Conservation (phyloP, 2,888 invertebrate species). For the Morpho achilles region DNA sequence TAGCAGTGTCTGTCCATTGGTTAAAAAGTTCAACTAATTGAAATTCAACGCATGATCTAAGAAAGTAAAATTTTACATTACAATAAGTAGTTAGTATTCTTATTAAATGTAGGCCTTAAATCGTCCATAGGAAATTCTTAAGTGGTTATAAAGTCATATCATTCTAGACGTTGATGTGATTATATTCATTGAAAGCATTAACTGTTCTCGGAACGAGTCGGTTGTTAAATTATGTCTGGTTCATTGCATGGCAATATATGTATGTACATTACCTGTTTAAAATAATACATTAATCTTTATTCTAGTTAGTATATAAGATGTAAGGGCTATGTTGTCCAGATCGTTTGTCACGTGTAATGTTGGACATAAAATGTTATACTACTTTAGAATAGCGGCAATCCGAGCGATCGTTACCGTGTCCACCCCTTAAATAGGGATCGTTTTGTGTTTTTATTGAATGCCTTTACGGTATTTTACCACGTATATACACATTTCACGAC, state of each 20-base stretch:
- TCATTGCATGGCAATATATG: background rate
- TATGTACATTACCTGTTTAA: background rate
- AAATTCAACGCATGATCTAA: too few relatives aligned
- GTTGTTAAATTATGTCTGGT: slow-evolving; percentile 5
- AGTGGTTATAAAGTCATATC: slow-evolving; percentile 1
- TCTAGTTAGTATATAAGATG: background rate
- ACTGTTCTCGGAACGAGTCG: slow-evolving; percentile 6
- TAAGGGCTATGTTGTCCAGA: slow-evolving; percentile 47
- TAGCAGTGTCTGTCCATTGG: too few relatives aligned
- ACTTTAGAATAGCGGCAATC: slow-evolving; percentile 51
- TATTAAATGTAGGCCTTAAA: background rate
- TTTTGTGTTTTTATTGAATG: slow-evolving; percentile 49
- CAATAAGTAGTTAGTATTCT: too few relatives aligned
- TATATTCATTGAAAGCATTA: slow-evolving; percentile 6
- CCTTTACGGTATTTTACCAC: slow-evolving; percentile 36
- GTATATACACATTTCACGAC: background rate
- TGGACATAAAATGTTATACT: slow-evolving; percentile 62
- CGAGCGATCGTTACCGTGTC: slow-evolving; percentile 46
- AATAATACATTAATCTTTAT: slow-evolving; percentile 1
- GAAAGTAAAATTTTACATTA: too few relatives aligned
- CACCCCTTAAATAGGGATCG: slow-evolving; percentile 41
- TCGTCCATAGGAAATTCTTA: slow-evolving; percentile 4
- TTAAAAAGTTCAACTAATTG: too few relatives aligned
- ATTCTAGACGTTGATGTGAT: slow-evolving; percentile 1
- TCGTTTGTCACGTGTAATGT: slow-evolving; percentile 65